A percentile compares a stretch with the other conserved stretches of the same genome.
Conservation (phyloP, 1,140 invertebrate species). For the Brachionus rubens region DNA sequence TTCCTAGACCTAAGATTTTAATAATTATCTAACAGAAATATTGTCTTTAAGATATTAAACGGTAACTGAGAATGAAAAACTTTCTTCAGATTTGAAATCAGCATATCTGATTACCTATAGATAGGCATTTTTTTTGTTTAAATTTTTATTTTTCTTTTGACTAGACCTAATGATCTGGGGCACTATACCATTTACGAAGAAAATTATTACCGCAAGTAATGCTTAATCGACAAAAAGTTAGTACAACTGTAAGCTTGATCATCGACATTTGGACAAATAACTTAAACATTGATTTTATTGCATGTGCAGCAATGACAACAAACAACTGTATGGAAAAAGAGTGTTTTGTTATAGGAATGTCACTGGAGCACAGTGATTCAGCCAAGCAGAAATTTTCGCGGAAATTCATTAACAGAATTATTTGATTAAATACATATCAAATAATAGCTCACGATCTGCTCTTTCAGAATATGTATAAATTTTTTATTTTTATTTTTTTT, state of each 20-base stretch:
- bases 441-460: no score
- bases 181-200: not conserved
- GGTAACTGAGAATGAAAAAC: no score
- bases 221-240: not conserved
- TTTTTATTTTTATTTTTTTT: no score
- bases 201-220: not conserved
- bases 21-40: no score
- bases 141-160: no score
- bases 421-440: not conserved
- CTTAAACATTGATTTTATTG: slow-evolving; percentile 2
- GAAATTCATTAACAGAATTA: not conserved
- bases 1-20: no score
- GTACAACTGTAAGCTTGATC: not conserved
- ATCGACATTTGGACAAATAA: slow-evolving; percentile 4
- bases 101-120: no score
- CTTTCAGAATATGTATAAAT: no score
- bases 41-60: no score
- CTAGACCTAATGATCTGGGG: no score
- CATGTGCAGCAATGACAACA: not conserved
- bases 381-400: not conserved
- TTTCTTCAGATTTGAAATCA: no score
- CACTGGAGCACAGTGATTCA: not conserved
- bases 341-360: not conserved
- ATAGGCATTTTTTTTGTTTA: no score
- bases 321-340: not conserved